Base-by-base conservation (phyloP, 2,113 vertebrate genomes). In the Solea solea region DNA sequence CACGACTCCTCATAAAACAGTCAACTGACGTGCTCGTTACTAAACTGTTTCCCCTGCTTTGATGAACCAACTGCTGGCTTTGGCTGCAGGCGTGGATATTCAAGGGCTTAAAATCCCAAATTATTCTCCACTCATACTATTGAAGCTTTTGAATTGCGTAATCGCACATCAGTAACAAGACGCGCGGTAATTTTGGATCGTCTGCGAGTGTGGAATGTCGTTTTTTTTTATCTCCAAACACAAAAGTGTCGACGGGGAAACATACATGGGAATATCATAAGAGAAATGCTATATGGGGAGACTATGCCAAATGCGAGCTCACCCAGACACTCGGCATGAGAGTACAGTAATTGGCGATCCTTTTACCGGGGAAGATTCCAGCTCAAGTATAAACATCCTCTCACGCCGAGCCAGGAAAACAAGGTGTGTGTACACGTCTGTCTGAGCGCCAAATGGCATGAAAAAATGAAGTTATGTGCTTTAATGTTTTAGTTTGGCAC, bases 341-440 rank as follows among this genome's bases (percentile, higher is more conserved):
- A 11, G 2, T 28, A 27, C 28, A 25, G 21, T 11, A 4, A 53
- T 2, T 11, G 2, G 9, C 52, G 52, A 54, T 54, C 25, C 13
- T 27, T 54, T 54, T 54, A 54, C 52, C 52, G 13, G n/a, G 25
- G 44, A 42, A 25, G 15, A 3, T 25, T 13, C 9, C 16, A 59
- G 57, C 57, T 12, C 16, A 25, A 44, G n/a, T 16, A 59, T 41
- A 42, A 59, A 59, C 40, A 44, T 13, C 56, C n/a, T 59, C 15
- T 44, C 15, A 44, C 42, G 9, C 39, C 21, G 57, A 59, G n/a
- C 57, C n/a, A 59, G 15, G 44, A 62, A 28, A 62, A 48, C 45
- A 48, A 49, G 14, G 25, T 62, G 44, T 49, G 45, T 25, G 34
- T 1, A 59, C 15, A 62, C 28, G 59, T 48, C 25, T 15, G 14